These are phyloP conservation scores for Muscicapa adusta DNA, from an alignment of 2,113 vertebrate species.

Conservation along the genomic window DNA sequence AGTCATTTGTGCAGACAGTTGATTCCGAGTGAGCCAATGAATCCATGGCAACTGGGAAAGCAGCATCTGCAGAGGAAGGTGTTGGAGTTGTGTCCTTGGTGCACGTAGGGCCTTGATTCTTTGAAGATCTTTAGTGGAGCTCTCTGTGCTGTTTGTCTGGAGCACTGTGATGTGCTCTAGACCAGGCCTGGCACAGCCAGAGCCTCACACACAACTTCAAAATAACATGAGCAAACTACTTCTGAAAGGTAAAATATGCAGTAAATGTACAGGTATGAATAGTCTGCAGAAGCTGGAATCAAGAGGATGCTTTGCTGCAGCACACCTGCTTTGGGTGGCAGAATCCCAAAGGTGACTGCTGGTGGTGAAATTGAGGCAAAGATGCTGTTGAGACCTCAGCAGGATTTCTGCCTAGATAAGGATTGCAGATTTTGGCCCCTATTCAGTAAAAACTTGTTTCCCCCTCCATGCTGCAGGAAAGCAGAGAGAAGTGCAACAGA, in stretches of 20 bases:
- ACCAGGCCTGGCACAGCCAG: not conserved
- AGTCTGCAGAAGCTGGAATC: not conserved
- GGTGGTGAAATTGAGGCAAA: not conserved
- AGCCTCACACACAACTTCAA: not conserved
- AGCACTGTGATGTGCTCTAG: rapidly evolving
- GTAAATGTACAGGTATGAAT: not conserved
- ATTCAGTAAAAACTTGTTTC: not conserved
- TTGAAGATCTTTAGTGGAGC: not conserved
- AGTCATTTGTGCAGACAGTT: constrained; percentile 7
- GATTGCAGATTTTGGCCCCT: not conserved
- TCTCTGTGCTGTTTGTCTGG: not conserved
- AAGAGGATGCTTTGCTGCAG: not conserved
- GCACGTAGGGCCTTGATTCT: not conserved
- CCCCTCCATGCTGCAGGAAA: not conserved
- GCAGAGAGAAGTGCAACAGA: not conserved
- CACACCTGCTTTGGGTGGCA: not conserved
- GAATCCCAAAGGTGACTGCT: not conserved
- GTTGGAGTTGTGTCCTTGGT: not conserved
- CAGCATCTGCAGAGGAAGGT: not conserved
- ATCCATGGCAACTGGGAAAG: not conserved
- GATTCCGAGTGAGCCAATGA: not conserved
- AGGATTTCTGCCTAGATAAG: not conserved
- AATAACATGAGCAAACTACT: not conserved
- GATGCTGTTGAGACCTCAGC: not conserved
- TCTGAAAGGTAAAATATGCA: not conserved